phyloP scores from a whole-genome alignment of 2,113 vertebrate genomes.

The Gila orcuttii region DNA sequence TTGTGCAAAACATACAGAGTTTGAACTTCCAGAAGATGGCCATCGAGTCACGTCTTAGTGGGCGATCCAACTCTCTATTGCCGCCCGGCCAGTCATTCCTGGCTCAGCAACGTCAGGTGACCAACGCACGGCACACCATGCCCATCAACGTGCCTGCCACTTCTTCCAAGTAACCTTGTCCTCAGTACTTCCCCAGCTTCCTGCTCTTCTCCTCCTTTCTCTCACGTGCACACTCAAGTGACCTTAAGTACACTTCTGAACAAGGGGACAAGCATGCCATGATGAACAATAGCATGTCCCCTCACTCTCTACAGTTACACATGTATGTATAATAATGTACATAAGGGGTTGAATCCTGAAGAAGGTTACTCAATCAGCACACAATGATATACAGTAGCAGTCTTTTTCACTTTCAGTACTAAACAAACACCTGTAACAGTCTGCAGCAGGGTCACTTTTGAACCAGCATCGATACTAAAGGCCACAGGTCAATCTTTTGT shows the following conservation, averaged over 20 bases:
- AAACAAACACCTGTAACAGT: not conserved
- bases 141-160: slow-evolving; percentile 82
- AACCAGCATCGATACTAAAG: not conserved
- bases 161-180: slow-evolving; percentile 72
- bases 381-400: slow-evolving; percentile 17
- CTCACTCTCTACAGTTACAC: not conserved
- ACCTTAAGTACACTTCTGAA: slow-evolving; percentile 72
- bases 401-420: not conserved
- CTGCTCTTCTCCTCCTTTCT: not conserved
- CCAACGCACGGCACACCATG: slow-evolving; percentile 83
- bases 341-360: not conserved
- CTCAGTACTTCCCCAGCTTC: not conserved
- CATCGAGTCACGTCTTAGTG: slow-evolving; percentile 86
- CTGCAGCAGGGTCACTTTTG: slow-evolving; percentile 33
- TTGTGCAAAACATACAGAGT: slow-evolving; percentile 75
- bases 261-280: slow-evolving; percentile 51
- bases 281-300: slow-evolving; percentile 47
- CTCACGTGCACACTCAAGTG: slow-evolving; percentile 71
- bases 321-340: not conserved
- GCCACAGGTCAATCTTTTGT: not conserved
- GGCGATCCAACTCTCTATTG: slow-evolving; percentile 64
- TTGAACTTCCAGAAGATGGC: slow-evolving; percentile 92
- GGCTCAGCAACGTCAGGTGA: slow-evolving; percentile 91
- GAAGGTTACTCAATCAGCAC: slow-evolving; percentile 7
- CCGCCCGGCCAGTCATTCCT: slow-evolving; percentile 86